Conservation (phyloP, 2,888 invertebrate species). For the Oligia latruncula region DNA sequence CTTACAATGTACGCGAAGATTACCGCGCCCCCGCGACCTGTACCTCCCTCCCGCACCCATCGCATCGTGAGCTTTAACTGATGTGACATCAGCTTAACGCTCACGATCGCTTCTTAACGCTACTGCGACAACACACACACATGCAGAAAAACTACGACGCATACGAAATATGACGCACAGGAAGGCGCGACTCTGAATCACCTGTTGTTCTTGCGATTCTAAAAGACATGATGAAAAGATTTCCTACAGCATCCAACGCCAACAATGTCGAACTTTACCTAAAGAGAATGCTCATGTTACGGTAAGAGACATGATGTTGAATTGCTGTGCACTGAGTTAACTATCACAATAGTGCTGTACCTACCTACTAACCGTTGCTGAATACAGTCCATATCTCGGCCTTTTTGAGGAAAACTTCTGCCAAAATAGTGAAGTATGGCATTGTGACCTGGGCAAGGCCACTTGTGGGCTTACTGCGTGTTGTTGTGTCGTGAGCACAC, state of each 20-base stretch:
- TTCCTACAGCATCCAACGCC: background rate
- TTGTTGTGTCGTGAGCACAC: background rate
- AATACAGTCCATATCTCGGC: background rate
- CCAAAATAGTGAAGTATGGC: background rate
- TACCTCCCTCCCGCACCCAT: background rate
- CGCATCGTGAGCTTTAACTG: too few species aligned
- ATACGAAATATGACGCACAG: background rate
- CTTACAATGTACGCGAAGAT: conserved; percentile 10
- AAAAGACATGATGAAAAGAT: background rate
- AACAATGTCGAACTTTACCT: background rate
- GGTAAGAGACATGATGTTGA: background rate
- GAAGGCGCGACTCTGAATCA: background rate
- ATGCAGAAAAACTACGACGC: background rate
- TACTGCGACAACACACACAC: background rate
- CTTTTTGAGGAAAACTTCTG: background rate
- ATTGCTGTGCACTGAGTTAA: background rate
- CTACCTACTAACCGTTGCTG: background rate
- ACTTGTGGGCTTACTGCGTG: background rate
- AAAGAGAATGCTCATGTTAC: background rate
- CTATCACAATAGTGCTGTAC: background rate
- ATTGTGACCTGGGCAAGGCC: background rate
- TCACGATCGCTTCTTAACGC: background rate
- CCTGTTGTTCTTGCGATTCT: background rate
- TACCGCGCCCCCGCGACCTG: background rate
- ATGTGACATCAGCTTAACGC: conserved; percentile 26